Conservation (phyloP, 2,113 vertebrate species). For the Chloropsis hardwickii region DNA sequence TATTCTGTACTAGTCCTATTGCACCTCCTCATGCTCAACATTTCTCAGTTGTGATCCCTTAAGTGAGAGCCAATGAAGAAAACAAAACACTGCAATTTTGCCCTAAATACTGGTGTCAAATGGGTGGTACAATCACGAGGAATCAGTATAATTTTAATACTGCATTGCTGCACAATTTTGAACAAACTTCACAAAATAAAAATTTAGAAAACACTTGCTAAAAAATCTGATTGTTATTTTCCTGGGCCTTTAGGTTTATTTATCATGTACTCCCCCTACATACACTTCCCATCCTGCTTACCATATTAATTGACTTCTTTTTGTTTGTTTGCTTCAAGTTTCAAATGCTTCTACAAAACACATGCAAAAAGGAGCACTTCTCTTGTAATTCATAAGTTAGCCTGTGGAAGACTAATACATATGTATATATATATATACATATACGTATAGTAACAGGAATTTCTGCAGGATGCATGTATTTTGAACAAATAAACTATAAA, state of each 20-base stretch:
- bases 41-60: background rate
- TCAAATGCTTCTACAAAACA: background rate
- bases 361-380: background rate
- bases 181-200: background rate
- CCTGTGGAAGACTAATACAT: background rate
- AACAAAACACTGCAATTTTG: background rate
- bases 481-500: background rate
- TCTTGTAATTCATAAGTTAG: background rate
- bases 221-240: background rate
- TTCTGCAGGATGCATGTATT: background rate
- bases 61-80: background rate
- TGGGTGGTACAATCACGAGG: background rate
- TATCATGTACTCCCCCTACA: background rate
- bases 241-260: background rate
- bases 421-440: background rate
- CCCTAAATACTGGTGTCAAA: background rate
- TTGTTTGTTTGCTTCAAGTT: background rate
- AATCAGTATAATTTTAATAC: background rate
- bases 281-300: fast-evolving
- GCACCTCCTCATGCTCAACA: background rate
- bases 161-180: background rate
- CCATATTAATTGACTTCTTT: background rate
- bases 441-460: background rate
- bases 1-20: background rate
- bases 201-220: background rate